Conservation (phyloP, 2,113 vertebrate genomes). For the Ptilonorhynchus violaceus region DNA sequence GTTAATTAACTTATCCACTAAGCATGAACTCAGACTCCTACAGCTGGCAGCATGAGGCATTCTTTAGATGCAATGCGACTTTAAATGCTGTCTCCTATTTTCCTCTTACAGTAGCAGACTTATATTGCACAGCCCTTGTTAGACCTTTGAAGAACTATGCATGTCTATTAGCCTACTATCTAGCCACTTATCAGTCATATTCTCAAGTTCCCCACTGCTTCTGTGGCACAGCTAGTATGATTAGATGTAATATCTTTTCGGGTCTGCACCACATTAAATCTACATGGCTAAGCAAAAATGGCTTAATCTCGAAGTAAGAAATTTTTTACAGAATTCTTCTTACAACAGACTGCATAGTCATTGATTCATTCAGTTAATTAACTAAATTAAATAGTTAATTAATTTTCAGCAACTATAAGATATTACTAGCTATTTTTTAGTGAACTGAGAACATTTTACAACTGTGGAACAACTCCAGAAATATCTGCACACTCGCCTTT, state of each 20-base stretch:
- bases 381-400: background rate
- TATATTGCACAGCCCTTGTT: background rate
- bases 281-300: background rate
- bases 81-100: background rate
- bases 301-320: background rate
- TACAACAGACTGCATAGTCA: background rate
- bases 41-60: background rate
- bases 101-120: background rate
- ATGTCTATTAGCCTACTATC: background rate
- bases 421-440: background rate
- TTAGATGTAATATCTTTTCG: background rate
- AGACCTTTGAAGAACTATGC: background rate
- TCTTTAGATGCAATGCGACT: background rate
- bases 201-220: background rate
- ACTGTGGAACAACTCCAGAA: background rate
- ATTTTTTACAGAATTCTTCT: background rate
- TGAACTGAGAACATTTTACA: background rate
- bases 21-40: background rate
- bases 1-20: constrained; percentile 18
- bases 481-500: background rate
- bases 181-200: background rate
- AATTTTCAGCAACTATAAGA: background rate
- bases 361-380: background rate
- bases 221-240: background rate
- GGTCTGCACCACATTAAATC: background rate